Conservation (phyloP, 1,140 invertebrate species). For the Hyposmocoma kahamanoa region DNA sequence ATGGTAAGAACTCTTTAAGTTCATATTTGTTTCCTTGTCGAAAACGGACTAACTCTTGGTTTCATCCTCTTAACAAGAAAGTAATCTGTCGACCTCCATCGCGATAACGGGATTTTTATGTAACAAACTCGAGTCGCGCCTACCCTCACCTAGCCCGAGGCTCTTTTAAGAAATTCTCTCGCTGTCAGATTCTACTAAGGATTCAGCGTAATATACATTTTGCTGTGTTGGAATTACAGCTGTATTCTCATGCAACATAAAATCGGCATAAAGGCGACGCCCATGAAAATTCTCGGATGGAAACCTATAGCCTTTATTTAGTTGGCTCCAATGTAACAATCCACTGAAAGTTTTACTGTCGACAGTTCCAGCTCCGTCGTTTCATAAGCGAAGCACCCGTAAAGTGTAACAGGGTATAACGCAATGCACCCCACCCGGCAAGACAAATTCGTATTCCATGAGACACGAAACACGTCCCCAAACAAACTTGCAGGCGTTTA, state of each 20-base stretch:
- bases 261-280: conserved; percentile 54
- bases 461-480: conserved; percentile 21
- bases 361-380: conserved; percentile 30
- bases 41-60: conserved; percentile 59
- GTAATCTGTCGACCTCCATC: conserved; percentile 64
- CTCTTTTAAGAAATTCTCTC: conserved; percentile 55
- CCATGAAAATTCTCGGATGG: conserved; percentile 31
- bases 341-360: conserved; percentile 56
- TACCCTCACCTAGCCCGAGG: conserved; percentile 65
- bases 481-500: conserved; percentile 8
- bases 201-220: conserved; percentile 64
- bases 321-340: conserved; percentile 50
- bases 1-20: conserved; percentile 33
- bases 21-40: conserved; percentile 53
- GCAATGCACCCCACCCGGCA: conserved; percentile 26
- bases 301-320: conserved; percentile 48
- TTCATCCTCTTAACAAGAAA: conserved; percentile 70
- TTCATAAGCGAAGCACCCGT: conserved; percentile 39
- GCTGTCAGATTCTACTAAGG: conserved; percentile 60
- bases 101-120: conserved; percentile 71
- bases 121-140: conserved; percentile 66
- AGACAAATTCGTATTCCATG: conserved; percentile 31
- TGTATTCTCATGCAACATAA: conserved; percentile 63
- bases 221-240: conserved; percentile 58
- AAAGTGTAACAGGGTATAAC: conserved; percentile 32